Base-by-base conservation (phyloP, 2,888 invertebrate genomes). In the Rhagophthalmus giganteus region DNA sequence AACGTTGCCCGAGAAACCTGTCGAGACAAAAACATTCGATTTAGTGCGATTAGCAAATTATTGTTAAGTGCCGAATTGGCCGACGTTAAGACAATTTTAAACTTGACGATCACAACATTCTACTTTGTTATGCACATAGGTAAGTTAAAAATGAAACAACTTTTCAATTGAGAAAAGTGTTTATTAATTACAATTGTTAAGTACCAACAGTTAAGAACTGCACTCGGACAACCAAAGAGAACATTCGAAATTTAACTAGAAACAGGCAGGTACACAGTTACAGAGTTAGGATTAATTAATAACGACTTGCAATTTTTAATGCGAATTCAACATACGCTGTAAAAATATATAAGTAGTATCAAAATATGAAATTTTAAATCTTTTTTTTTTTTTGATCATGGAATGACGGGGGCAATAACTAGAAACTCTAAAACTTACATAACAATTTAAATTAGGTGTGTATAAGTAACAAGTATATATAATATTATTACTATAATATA, bases 111-210 rank as follows among this genome's bases (percentile, higher is more conserved):
- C n/a, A n/a, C n/a, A n/a, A n/a, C n/a, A n/a, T n/a, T n/a, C n/a
- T n/a, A n/a, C n/a, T n/a, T n/a, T n/a, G 7, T 20, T 20, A 20
- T 20, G 7, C 3, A 20, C 3, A 20, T 5, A 7, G 20, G 20
- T n/a, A n/a, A n/a, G 7, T 20, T 20, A 20, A 5, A 5, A 20
- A 20, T 20, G 3, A 20, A 5, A 20, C 20, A 7, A 20, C 20
- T 12, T 12, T 12, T 35, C 35, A 64, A 58, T 62, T 61, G 61
- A 61, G 62, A 60, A 64, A 60, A 62, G 62, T 63, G 64, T 65
- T 63, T 65, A 65, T 65, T 64, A 63, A 58, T 63, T 61, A 62
- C 59, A 62, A 57, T 59, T 48, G 54, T 47, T n/a, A 50, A 59
- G 54, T 55, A 64, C 58, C 64, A 64, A 63, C 63, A 62, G 63